These are phyloP conservation scores for Ahaetulla prasina DNA, from an alignment of 2,113 vertebrate species.

Conservation along the genomic window DNA sequence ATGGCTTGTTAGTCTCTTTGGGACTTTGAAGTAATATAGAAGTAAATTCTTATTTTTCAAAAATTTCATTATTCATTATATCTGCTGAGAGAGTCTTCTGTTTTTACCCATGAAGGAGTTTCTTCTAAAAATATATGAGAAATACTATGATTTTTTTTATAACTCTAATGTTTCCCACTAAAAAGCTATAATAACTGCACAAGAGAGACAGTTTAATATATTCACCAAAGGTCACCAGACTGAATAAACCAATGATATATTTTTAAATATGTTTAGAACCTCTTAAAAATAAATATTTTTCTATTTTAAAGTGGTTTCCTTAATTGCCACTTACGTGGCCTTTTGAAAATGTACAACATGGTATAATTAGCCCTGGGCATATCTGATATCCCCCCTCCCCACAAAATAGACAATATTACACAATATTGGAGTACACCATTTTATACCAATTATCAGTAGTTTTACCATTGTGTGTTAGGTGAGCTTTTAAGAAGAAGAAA, in stretches of 20 bases:
- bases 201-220: background rate
- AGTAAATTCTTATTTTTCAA: conserved; percentile 39
- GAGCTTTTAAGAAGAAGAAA: background rate
- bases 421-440: background rate
- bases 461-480: background rate
- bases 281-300: background rate
- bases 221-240: background rate
- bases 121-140: background rate
- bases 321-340: background rate
- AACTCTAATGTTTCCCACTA: background rate
- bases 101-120: background rate
- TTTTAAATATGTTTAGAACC: background rate
- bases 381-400: background rate
- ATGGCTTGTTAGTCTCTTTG: background rate
- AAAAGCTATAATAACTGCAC: fast-evolving
- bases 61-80: conserved; percentile 1
- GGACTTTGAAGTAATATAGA: conserved; percentile 33
- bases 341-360: background rate
- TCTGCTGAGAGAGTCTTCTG: conserved; percentile 15
- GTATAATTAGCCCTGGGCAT: conserved; percentile 4
- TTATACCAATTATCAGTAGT: background rate
- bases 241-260: conserved; percentile 7
- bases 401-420: background rate
- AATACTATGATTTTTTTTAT: conserved; percentile 10
- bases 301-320: background rate